A percentile compares a stretch with the other conserved stretches of the same genome.
These are phyloP conservation scores for Nephrocerus scutellatus DNA, from an alignment of 2,888 invertebrate species.

Conservation along the genomic window DNA sequence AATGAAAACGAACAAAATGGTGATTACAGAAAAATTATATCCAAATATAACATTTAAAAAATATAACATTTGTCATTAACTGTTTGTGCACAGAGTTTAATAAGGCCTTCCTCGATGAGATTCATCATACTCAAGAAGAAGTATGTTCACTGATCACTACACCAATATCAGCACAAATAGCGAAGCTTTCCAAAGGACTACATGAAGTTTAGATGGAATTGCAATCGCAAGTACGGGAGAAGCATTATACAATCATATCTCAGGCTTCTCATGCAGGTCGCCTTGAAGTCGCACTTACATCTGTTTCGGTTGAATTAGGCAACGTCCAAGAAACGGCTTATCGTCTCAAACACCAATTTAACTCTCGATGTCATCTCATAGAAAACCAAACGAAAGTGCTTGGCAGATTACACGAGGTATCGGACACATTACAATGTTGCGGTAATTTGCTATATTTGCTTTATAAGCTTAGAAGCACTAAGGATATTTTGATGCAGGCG, in stretches of 20 bases:
- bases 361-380: constrained; percentile 67
- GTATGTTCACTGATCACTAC: too few relatives aligned
- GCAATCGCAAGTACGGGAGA: constrained; percentile 76
- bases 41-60: too few relatives aligned
- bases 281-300: constrained; percentile 75
- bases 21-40: too few relatives aligned
- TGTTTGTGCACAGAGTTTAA: too few relatives aligned
- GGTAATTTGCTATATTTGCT: constrained; percentile 74
- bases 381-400: constrained; percentile 77
- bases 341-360: constrained; percentile 60
- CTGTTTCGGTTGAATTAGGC: constrained; percentile 70
- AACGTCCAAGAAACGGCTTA: constrained; percentile 71
- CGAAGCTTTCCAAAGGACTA: constrained; percentile 61
- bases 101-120: too few relatives aligned
- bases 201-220: constrained; percentile 64
- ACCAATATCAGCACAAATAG: too few relatives aligned
- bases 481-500: constrained; percentile 76
- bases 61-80: too few relatives aligned
- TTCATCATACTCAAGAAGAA: too few relatives aligned
- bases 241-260: constrained; percentile 83
- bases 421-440: constrained; percentile 77
- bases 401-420: constrained; percentile 74
- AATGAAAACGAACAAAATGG: too few relatives aligned
- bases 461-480: constrained; percentile 59
- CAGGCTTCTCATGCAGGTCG: constrained; percentile 71